These are phyloP conservation scores for Maniola hyperantus DNA, from an alignment of 2,888 invertebrate species.

Conservation along the genomic window DNA sequence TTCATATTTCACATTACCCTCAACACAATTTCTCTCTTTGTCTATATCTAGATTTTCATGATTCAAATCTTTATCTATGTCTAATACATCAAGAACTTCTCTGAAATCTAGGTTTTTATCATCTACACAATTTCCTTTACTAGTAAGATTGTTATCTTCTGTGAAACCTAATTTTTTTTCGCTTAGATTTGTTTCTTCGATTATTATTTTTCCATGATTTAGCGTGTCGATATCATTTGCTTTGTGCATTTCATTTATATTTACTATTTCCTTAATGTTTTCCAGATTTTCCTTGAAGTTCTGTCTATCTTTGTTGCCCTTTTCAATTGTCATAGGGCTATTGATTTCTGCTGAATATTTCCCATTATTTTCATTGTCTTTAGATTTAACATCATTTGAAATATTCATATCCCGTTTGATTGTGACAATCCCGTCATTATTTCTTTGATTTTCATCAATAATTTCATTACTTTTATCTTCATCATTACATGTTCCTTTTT, in stretches of 20 bases:
- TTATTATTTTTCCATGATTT: not conserved
- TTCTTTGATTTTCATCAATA: not conserved
- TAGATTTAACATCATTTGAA: not conserved
- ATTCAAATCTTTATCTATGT: slow-evolving; percentile 18
- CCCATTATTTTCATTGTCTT: not conserved
- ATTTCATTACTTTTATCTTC: not conserved
- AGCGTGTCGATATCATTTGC: not conserved
- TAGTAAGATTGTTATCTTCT: not conserved
- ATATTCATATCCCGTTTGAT: not conserved
- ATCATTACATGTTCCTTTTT: not conserved
- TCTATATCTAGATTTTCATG: slow-evolving; percentile 1
- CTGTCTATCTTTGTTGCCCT: not conserved
- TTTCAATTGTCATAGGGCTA: not conserved
- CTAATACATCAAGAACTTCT: not conserved
- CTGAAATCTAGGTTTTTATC: not conserved
- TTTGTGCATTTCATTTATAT: not conserved
- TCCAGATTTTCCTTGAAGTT: not conserved
- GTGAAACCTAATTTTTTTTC: not conserved
- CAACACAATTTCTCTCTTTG: not conserved
- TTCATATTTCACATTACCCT: slow-evolving; percentile 6
- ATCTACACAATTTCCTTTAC: not conserved
- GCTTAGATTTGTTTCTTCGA: not conserved
- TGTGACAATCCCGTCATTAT: not conserved
- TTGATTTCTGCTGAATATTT: not conserved
- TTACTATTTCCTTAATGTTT: not conserved